Evolutionary conservation across 2,797 vertebrate genomes (phyloP), one percentile per base, ranked within the genome.

Genomic region (Typhlichthys eigenmanni): DNA sequence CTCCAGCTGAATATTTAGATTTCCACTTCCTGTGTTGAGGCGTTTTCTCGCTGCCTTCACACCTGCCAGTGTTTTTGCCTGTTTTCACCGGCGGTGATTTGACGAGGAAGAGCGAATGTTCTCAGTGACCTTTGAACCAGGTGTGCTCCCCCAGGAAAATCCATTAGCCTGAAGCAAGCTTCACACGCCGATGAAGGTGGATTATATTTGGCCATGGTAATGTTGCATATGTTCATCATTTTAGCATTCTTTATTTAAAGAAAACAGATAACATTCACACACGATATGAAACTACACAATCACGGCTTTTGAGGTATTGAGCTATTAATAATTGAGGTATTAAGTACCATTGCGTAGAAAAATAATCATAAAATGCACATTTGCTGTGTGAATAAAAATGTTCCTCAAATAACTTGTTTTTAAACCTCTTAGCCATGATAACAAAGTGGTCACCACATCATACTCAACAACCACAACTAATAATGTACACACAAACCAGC

Each of bases 61-160:
- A 93, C 90, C 90, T 91, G 90, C 86, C 86, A 86, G 70, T 56
- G 84, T 62, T 90, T 19, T 87, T 86, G 61, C 71, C 16, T 53
- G 53, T n/a, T 49, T 64, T 75, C 69, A 72, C 69, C 63, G 71
- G 55, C 32, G 32, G 47, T 50, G 71, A 74, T 68, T 52, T n/a
- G 60, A 76, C 45, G 50, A 13, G 14, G 84, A 71, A 80, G 82
- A 71, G 38, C 0, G 72, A 85, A 78, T 76, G 45, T 45, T 48
- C 68, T 48, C 34, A 11, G 24, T 43, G 2, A 1, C 47, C 13
- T 60, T 62, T 47, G 58, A 71, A 75, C 75, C 76, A 67, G 74
- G 68, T 76, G 74, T 70, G 49, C 14, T 14, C 58, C 17, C 7
- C 13, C 14, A 16, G 55, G 34, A 46, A 17, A 45, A 57, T 46